Percentiles rank a stretch among this genome's conserved stretches.
phyloP scores from a whole-genome alignment of 2,888 invertebrate genomes.

The Pachliopta kotzebuea region DNA sequence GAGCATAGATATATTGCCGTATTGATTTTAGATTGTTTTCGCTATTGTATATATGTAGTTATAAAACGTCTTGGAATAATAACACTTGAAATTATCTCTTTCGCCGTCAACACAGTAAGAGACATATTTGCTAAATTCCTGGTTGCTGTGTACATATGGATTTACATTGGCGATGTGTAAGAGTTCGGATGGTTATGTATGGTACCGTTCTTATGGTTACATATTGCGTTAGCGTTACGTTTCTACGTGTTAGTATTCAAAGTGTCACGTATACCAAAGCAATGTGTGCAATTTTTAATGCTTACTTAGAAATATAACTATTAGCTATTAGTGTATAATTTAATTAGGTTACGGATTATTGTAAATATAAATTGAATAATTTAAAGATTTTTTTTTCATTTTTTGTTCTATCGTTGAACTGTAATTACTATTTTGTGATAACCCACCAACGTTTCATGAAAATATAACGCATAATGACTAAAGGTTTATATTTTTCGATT shows the following conservation, averaged over 20 bases:
- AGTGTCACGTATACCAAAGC: conserved; percentile 74
- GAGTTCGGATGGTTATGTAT: background rate
- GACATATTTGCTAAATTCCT: background rate
- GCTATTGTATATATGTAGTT: conserved; percentile 73
- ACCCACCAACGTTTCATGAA: conserved; percentile 27
- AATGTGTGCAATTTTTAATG: conserved; percentile 80
- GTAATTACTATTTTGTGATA: conserved; percentile 4
- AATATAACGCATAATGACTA: conserved; percentile 4
- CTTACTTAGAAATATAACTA: conserved; percentile 60
- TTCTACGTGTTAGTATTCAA: conserved; percentile 23
- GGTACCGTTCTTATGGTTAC: background rate
- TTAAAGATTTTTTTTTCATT: conserved; percentile 37
- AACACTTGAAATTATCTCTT: conserved; percentile 11
- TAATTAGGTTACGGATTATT: conserved; percentile 39
- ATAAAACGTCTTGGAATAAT: conserved; percentile 40
- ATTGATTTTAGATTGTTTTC: conserved; percentile 19
- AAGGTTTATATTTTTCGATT: conserved; percentile 10
- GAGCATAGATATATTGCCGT: conserved; percentile 2
- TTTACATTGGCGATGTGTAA: conserved; percentile 3
- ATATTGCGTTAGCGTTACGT: conserved; percentile 1
- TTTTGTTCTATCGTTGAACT: conserved; percentile 10
- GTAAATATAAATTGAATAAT: conserved; percentile 36
- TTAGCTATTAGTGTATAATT: conserved; percentile 56
- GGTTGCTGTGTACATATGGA: background rate
- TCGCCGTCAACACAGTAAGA: background rate